Conservation (phyloP, 2,113 vertebrate species). For the Donacobius atricapilla region DNA sequence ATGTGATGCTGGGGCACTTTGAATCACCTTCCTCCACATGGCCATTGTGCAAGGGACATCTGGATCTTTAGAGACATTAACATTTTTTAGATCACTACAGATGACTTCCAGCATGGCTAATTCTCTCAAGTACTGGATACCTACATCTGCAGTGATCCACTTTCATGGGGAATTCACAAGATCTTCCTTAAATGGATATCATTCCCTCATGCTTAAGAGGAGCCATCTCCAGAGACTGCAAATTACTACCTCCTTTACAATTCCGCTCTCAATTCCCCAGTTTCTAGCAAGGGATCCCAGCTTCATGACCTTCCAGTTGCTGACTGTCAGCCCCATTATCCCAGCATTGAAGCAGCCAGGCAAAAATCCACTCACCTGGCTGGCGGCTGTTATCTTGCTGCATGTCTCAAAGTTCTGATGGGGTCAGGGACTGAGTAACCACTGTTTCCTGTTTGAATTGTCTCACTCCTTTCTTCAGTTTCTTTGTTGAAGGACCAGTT, state of each 20-base stretch:
- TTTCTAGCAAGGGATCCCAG: background rate
- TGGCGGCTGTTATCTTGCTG: background rate
- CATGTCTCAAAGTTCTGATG: background rate
- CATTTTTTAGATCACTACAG: background rate
- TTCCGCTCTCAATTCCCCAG: background rate
- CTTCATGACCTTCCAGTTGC: background rate
- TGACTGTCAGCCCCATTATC: background rate
- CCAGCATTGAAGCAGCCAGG: background rate
- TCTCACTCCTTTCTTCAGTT: background rate
- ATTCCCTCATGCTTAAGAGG: background rate
- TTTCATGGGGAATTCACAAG: background rate
- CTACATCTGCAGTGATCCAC: background rate
- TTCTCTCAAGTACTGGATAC: background rate
- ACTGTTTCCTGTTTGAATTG: background rate
- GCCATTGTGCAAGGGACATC: background rate
- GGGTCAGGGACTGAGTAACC: background rate
- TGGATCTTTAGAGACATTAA: background rate
- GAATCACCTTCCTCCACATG: background rate
- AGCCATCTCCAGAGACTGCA: background rate
- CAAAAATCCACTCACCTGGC: background rate
- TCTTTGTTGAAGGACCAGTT: background rate
- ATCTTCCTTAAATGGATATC: background rate
- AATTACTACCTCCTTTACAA: background rate
- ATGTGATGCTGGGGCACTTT: background rate
- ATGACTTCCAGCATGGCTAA: background rate